These are phyloP conservation scores for Syngnathus rostellatus DNA, from an alignment of 2,797 vertebrate species.

Conservation along the genomic window DNA sequence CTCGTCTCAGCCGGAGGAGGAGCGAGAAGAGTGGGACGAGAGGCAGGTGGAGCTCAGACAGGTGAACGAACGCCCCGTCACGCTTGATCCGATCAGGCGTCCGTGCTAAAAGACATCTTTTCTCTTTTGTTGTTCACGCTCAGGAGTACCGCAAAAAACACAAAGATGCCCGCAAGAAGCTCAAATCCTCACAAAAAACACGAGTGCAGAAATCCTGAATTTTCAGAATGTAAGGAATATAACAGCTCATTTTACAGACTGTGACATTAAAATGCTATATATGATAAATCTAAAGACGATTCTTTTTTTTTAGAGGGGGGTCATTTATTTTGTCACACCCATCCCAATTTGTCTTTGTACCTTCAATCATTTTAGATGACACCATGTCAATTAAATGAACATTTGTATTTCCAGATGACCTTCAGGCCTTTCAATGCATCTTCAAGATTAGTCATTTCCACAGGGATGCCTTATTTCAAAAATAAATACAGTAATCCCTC, in stretches of 20 bases:
- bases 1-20: constrained; percentile 51
- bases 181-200: constrained; percentile 39
- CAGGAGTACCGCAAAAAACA: constrained; percentile 68
- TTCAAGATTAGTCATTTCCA: background rate
- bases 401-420: background rate
- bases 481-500: too few species aligned
- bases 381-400: background rate
- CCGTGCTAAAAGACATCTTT: background rate
- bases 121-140: background rate
- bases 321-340: background rate
- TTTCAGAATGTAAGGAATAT: background rate
- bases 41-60: constrained; percentile 52
- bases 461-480: background rate
- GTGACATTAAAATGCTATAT: too few species aligned
- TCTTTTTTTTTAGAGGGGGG: background rate
- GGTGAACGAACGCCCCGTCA: constrained; percentile 29
- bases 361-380: background rate
- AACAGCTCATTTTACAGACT: background rate
- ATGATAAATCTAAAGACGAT: too few species aligned
- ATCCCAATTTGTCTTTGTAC: background rate
- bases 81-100: background rate
- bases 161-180: constrained; percentile 62
- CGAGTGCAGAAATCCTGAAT: background rate
- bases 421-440: background rate
- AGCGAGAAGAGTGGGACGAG: constrained; percentile 66